These are phyloP conservation scores for Drosophila seclusa DNA, from an alignment of 2,888 invertebrate species.

Conservation along the genomic window DNA sequence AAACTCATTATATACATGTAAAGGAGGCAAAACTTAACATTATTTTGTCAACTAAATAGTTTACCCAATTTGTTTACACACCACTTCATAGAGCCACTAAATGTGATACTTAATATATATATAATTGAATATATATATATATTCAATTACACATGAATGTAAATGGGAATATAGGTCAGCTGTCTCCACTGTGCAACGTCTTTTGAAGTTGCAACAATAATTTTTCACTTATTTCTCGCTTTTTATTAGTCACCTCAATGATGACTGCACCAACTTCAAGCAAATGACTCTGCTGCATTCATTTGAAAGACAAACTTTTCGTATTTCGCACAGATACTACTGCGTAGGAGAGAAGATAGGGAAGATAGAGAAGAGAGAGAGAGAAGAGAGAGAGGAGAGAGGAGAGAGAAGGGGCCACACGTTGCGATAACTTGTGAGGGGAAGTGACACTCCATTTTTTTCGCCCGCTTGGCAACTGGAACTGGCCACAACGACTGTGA, in stretches of 20 bases:
- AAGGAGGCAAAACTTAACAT: background rate
- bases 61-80: background rate
- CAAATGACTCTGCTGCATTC: conserved; percentile 62
- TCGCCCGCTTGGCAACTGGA: conserved; percentile 38
- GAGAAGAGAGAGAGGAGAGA: background rate
- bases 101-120: background rate
- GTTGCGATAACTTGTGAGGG: conserved; percentile 18
- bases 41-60: background rate
- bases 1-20: background rate
- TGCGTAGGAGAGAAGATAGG: background rate
- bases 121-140: no score
- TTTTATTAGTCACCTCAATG: conserved; percentile 61
- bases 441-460: conserved; percentile 8
- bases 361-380: background rate
- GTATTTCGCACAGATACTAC: conserved; percentile 49
- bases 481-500: conserved; percentile 33
- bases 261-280: conserved; percentile 51
- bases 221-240: conserved; percentile 51
- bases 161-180: background rate
- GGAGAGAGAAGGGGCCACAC: conserved; percentile 5
- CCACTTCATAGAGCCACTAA: background rate
- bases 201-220: conserved; percentile 52
- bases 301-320: conserved; percentile 63
- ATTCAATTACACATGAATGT: background rate
- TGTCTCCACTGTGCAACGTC: conserved; percentile 15